Conservation (phyloP, 53 echinoderm and acorn worm species). For the Crossaster papposus region DNA sequence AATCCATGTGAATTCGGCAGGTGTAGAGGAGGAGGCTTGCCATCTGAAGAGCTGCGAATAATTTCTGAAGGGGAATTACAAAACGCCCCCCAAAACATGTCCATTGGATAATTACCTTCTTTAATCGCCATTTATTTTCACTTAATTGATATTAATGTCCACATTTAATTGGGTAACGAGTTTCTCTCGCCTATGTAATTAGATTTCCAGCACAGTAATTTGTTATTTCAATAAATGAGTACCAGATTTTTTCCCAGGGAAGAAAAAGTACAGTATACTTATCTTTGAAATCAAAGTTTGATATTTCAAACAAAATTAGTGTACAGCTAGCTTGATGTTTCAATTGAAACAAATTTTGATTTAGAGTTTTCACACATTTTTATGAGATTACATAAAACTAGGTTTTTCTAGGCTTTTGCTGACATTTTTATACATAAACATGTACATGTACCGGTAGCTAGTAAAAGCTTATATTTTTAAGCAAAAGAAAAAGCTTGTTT, state of each 20-base stretch:
- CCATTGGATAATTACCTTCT: conserved; percentile 7
- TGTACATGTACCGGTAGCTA: no score
- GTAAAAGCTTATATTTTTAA: no score
- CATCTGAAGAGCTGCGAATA: conserved; percentile 22
- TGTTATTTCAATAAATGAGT: conserved; percentile 29
- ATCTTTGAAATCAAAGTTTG: neutral
- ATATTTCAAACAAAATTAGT: no score
- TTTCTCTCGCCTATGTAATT: conserved; percentile 7
- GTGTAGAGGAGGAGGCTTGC: neutral
- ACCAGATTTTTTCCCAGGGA: neutral
- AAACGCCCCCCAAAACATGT: conserved; percentile 14
- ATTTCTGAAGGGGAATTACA: conserved; percentile 21
- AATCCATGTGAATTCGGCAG: conserved; percentile 44
- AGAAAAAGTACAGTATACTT: conserved; percentile 11
- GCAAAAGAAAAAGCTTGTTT: no score
- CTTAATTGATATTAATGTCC: conserved; percentile 54
- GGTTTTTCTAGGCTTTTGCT: no score
- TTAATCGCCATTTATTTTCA: conserved; percentile 13
- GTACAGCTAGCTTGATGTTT: no score
- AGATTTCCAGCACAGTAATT: conserved; percentile 22
- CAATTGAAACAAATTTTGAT: no score
- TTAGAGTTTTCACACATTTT: no score
- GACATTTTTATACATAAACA: no score
- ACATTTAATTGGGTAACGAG: conserved; percentile 38
- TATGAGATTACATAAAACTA: no score